A percentile compares a stretch with the other conserved stretches of the same genome.
These are phyloP conservation scores for Propithecus coquereli DNA, from an alignment of 2,113 vertebrate species.

Conservation along the genomic window DNA sequence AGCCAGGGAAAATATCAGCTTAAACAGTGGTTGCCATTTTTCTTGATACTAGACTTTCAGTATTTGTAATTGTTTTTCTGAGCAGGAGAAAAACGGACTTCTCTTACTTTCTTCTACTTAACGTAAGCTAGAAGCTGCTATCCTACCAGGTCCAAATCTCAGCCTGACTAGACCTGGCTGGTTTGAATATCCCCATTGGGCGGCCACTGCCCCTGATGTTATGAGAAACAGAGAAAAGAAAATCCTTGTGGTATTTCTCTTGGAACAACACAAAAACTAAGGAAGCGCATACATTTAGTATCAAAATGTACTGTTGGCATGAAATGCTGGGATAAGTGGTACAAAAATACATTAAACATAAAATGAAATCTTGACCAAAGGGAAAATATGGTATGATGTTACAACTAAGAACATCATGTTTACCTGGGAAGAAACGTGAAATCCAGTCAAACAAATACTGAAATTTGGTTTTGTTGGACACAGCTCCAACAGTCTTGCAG, in stretches of 20 bases:
- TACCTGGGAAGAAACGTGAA: constrained; percentile 51
- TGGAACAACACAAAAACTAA: constrained; percentile 79
- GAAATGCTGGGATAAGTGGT: constrained; percentile 54
- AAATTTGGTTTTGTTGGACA: constrained; percentile 9
- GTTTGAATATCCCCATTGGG: constrained; percentile 62
- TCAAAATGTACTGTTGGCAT: constrained; percentile 69
- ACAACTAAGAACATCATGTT: constrained; percentile 40
- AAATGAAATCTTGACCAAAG: constrained; percentile 70
- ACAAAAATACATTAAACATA: constrained; percentile 71
- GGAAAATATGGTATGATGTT: constrained; percentile 67
- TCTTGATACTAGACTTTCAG: constrained; percentile 51
- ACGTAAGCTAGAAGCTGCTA: constrained; percentile 53
- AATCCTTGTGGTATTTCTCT: constrained; percentile 79
- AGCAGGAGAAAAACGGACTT: neutral
- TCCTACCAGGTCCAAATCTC: constrained; percentile 55
- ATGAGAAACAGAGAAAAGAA: constrained; percentile 77
- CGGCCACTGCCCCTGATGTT: constrained; percentile 66
- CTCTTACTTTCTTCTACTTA: constrained; percentile 41
- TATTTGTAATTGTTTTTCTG: constrained; percentile 54
- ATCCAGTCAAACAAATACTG: neutral
- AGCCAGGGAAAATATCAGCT: constrained; percentile 54
- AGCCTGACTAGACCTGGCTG: constrained; percentile 73
- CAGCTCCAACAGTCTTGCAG: neutral
- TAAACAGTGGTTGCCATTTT: constrained; percentile 55
- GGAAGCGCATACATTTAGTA: constrained; percentile 67